Percentiles rank a stretch among this genome's conserved stretches.
phyloP scores from a whole-genome alignment of 2,888 invertebrate genomes.

The Spilarctia lutea region DNA sequence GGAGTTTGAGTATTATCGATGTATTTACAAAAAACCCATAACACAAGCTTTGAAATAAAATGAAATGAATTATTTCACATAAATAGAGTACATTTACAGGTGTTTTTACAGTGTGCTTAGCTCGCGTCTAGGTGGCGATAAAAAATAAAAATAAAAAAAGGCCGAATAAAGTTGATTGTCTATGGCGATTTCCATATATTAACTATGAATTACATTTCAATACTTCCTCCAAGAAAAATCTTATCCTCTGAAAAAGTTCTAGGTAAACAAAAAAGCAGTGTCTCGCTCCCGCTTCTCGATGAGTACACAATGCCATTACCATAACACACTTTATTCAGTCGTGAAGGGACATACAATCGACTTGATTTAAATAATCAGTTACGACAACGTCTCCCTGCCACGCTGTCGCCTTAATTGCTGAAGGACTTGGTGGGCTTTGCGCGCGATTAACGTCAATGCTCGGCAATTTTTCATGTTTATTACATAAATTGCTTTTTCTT shows the following conservation, averaged over 20 bases:
- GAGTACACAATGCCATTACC: conserved; percentile 54
- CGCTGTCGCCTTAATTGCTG: conserved; percentile 52
- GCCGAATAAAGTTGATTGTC: too few species aligned
- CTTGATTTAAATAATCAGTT: conserved; percentile 70
- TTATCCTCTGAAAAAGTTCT: neutral
- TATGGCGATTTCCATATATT: neutral
- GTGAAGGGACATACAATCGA: conserved; percentile 66
- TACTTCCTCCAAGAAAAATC: neutral
- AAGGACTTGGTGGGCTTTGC: conserved; percentile 23
- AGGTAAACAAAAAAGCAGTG: neutral
- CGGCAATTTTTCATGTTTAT: conserved; percentile 14
- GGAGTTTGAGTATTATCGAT: too few species aligned
- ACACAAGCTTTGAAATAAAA: too few species aligned
- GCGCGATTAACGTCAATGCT: conserved; percentile 17
- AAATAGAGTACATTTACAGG: too few species aligned
- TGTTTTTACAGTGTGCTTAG: too few species aligned
- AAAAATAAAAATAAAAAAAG: too few species aligned
- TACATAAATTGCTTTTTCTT: neutral
- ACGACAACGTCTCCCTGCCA: conserved; percentile 46
- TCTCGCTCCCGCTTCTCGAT: conserved; percentile 30
- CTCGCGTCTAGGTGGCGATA: too few species aligned
- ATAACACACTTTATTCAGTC: conserved; percentile 70
- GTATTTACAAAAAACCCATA: too few species aligned
- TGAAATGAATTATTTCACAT: too few species aligned
- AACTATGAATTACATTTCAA: neutral